Percentiles rank a stretch among this genome's conserved stretches.
Conservation (phyloP, 2,113 vertebrate genomes). For the Parus major region DNA sequence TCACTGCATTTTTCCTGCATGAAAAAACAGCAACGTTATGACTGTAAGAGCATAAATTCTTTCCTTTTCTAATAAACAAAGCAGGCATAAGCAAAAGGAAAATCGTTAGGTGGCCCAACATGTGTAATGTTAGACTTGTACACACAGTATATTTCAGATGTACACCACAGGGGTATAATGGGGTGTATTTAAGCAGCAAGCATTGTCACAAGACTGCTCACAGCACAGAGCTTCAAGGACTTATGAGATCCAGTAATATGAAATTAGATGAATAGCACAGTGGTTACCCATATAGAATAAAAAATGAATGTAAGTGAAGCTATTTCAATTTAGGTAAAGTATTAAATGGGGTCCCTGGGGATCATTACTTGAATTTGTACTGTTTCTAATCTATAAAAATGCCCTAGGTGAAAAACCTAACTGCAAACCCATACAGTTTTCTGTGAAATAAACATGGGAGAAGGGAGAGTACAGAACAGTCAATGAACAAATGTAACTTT, state of each 20-base stretch:
- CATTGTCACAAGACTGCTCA: background rate
- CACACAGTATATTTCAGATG: background rate
- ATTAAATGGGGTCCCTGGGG: slow-evolving; percentile 46
- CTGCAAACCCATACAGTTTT: slow-evolving; percentile 22
- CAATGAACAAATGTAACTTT: slow-evolving; percentile 55
- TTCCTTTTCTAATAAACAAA: slow-evolving; percentile 20
- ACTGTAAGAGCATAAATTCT: background rate
- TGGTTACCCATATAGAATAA: slow-evolving; percentile 42
- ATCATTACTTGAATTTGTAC: slow-evolving; percentile 53
- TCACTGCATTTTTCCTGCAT: background rate
- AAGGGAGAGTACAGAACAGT: slow-evolving; percentile 13
- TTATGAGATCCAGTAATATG: slow-evolving; percentile 2
- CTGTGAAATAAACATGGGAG: slow-evolving; percentile 42
- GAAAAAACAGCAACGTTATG: background rate
- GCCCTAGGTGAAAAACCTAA: slow-evolving; percentile 19
- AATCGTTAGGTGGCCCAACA: background rate
- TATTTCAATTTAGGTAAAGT: slow-evolving; percentile 56
- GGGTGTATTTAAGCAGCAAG: slow-evolving; percentile 16
- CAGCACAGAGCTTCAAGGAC: slow-evolving; percentile 8
- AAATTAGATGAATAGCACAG: slow-evolving; percentile 49
- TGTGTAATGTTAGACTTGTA: background rate
- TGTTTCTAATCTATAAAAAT: slow-evolving; percentile 56
- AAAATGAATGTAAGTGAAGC: slow-evolving; percentile 38
- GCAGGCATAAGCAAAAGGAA: background rate
- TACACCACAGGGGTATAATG: background rate